Base-by-base conservation (phyloP, 1,140 invertebrate species). In the Megalonaias nervosa region DNA sequence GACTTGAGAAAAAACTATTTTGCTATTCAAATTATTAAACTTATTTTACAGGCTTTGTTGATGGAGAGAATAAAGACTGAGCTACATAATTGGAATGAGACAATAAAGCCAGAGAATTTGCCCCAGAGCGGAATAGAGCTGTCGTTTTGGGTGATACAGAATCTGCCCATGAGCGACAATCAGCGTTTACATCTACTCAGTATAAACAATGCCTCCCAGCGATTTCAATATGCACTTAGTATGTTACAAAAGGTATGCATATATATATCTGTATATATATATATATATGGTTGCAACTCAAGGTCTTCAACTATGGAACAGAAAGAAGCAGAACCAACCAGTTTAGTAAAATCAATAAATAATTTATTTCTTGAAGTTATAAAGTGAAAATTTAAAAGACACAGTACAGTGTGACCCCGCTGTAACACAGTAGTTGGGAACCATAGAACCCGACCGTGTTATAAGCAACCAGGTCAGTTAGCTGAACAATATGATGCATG, bases 71-170 rank as follows among this genome's bases (percentile, higher is more conserved):
- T 91, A 12, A 84, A 84, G 67, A 69, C 81, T 21, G 89, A 91
- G 78, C 82, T 92, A 26, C 73, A 84, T 59, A 88, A 86, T 64
- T 92, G 91, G 91, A 90, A 90, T 79, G 83, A 86, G 21, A 83
- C 82, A 17, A 74, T 90, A 17, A 75, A 81, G 61, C 71, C 81
- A 31, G 82, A 87, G 56, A 81, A 88, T 26, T 88, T 94, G 86
- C 94, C 95, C 5, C 87, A 90, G 76, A 93, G 95, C 89, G 92
- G 94, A 14, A 89, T 93, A 71, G 93, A 95, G 78, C 91, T 96
- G 82, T 95, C 95, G 19, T 96, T 94, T 90, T 96, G 95, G 95
- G 93, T 95, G 64, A 94, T 94, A 62, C 93, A 94, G 79, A 95
- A 95, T 90, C 89, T 96, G 48, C 92, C 94, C 55, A 89, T 96